Evolutionary conservation across 2,888 invertebrate genomes (phyloP).

Genomic region (Acrobasis repandana): DNA sequence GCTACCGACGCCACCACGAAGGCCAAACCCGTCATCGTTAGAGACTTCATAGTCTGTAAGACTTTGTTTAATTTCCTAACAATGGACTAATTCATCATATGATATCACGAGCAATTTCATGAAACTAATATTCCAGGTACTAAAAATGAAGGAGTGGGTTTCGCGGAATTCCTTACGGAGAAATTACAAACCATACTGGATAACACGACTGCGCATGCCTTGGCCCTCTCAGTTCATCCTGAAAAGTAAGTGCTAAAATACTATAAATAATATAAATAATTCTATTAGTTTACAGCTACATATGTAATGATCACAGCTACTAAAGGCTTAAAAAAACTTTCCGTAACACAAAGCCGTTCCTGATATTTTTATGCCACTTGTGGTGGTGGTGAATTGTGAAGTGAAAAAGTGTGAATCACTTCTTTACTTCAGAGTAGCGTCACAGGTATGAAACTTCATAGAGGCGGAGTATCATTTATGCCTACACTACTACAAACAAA

Average conservation of each 20-base stretch:
- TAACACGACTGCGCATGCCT: conserved; percentile 58
- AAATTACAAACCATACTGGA: conserved; percentile 65
- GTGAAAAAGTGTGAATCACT: too few species aligned
- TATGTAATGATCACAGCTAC: too few species aligned
- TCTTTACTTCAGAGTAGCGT: too few species aligned
- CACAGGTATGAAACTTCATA: too few species aligned
- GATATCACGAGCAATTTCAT: not conserved
- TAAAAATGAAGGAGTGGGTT: conserved; percentile 69
- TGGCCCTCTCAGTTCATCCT: conserved; percentile 74
- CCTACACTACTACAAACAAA: too few species aligned
- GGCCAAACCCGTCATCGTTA: conserved; percentile 73
- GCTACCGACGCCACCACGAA: conserved; percentile 77
- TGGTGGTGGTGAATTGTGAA: too few species aligned
- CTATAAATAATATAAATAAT: too few species aligned
- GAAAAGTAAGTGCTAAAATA: conserved; percentile 69
- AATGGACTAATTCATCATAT: not conserved
- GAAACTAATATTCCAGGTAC: conserved; percentile 52
- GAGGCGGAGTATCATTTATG: too few species aligned
- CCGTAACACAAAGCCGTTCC: too few species aligned
- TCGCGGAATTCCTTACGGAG: conserved; percentile 76
- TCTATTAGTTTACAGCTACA: too few species aligned
- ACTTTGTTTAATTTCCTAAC: not conserved
- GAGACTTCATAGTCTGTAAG: conserved; percentile 84
- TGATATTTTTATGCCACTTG: too few species aligned
- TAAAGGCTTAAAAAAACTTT: too few species aligned